Evolutionary conservation across 2,888 invertebrate species (phyloP).

Genomic region (Pimpla rufipes): DNA sequence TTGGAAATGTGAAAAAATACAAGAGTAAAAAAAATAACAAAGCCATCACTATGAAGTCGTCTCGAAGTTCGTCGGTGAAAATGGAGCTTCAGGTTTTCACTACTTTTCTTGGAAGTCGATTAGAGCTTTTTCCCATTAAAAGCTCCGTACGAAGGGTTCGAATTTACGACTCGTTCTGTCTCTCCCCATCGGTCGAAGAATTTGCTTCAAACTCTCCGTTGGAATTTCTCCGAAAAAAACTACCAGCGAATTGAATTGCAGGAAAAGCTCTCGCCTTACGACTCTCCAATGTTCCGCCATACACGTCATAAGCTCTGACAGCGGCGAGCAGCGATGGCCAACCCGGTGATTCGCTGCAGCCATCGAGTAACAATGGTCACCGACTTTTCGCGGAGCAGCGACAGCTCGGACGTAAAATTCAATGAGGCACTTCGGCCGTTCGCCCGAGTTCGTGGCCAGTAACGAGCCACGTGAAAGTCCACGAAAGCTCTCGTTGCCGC

Average conservation of each 20-base stretch:
- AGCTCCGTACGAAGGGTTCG: background rate
- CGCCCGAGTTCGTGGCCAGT: slow-evolving; percentile 5
- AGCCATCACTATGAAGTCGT: too few relatives aligned
- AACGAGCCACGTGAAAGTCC: slow-evolving; percentile 11
- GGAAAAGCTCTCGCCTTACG: background rate
- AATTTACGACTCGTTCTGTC: slow-evolving; percentile 10
- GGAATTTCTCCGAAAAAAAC: background rate
- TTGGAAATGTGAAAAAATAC: too few relatives aligned
- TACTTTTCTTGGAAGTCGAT: background rate
- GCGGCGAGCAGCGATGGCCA: background rate
- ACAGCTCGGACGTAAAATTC: slow-evolving; percentile 31
- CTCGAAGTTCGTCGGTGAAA: too few relatives aligned
- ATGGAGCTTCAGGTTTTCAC: slow-evolving; percentile 31
- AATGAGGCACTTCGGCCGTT: slow-evolving; percentile 19
- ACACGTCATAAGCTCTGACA: background rate
- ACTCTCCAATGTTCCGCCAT: background rate
- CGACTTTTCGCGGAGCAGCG: background rate
- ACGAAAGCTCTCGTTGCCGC: slow-evolving; percentile 1
- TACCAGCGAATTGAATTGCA: background rate
- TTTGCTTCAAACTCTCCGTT: background rate
- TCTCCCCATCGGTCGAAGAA: background rate
- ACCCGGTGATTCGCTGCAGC: background rate
- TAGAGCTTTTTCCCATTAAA: slow-evolving; percentile 9
- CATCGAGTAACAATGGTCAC: slow-evolving; percentile 38
- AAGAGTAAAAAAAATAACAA: too few relatives aligned